phyloP scores from a whole-genome alignment of 2,888 invertebrate genomes.

The Melikaiella ostensackeni region DNA sequence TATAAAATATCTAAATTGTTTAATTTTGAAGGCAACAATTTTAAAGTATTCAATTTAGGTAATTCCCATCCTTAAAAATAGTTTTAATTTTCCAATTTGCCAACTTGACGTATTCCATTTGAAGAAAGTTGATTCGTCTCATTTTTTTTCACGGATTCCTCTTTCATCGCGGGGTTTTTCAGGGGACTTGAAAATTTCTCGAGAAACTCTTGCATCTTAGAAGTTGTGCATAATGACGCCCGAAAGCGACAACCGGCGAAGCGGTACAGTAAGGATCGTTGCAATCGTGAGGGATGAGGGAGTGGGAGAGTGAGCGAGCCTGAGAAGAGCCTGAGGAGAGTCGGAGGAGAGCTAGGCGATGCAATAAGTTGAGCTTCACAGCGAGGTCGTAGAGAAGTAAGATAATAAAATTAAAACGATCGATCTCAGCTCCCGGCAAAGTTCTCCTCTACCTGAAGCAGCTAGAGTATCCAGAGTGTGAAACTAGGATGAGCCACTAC shows the following conservation, averaged over 20 bases:
- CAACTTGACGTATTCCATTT: not conserved
- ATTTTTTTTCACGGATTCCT: not conserved
- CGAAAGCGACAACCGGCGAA: constrained; percentile 28
- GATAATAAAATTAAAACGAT: constrained; percentile 68
- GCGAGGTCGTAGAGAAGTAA: constrained; percentile 47
- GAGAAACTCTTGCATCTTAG: constrained; percentile 27
- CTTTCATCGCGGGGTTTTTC: constrained; percentile 12
- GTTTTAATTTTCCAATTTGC: not conserved
- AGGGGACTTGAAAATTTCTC: constrained; percentile 11
- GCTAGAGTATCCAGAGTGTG: constrained; percentile 31
- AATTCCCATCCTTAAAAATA: not conserved
- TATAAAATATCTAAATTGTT: too few relatives aligned
- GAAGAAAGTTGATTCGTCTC: not conserved
- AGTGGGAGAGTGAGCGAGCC: not conserved
- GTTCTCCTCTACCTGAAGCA: constrained; percentile 50
- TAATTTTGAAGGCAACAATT: too few relatives aligned
- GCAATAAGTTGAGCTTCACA: constrained; percentile 38
- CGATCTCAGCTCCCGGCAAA: constrained; percentile 58
- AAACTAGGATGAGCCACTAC: constrained; percentile 36
- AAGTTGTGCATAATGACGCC: constrained; percentile 40
- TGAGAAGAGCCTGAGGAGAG: not conserved
- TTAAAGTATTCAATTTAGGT: too few relatives aligned
- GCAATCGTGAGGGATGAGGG: constrained; percentile 11
- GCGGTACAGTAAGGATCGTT: constrained; percentile 23
- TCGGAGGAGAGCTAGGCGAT: constrained; percentile 18